A percentile compares a stretch with the other conserved stretches of the same genome.
Conservation (phyloP, 2,888 invertebrate species). For the Hedychridium roseum region DNA sequence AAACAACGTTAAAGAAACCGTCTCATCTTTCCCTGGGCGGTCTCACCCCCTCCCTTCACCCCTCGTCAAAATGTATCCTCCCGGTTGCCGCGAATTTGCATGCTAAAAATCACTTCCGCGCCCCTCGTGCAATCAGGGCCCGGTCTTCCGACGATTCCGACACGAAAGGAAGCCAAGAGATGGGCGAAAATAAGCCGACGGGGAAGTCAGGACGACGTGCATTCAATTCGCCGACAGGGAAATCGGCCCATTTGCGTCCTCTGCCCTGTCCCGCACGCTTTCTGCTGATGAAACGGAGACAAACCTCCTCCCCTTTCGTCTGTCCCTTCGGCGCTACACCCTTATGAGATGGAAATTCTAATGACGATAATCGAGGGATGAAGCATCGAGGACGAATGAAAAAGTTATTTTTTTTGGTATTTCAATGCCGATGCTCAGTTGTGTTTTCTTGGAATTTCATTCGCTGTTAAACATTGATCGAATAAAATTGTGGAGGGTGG, state of each 20-base stretch:
- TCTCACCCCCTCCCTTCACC: conserved; percentile 8
- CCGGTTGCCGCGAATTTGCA: conserved; percentile 31
- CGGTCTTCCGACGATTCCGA: conserved; percentile 5
- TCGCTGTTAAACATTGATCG: no score
- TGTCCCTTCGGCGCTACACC: no score
- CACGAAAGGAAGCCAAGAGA: conserved; percentile 16
- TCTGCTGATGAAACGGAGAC: conserved; percentile 31
- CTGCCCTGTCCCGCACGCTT: conserved; percentile 31
- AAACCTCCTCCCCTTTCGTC: conserved; percentile 8
- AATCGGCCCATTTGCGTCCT: conserved; percentile 33
- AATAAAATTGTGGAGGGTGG: no score
- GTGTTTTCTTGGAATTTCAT: no score
- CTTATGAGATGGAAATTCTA: conserved; percentile 19
- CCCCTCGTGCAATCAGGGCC: conserved; percentile 29
- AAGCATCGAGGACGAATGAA: no score
- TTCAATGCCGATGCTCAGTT: no score
- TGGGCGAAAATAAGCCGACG: conserved; percentile 17
- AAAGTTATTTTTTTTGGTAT: no score
- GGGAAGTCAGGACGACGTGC: conserved; percentile 39
- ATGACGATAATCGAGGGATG: conserved; percentile 16
- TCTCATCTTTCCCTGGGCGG: no score
- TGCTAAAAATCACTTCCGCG: conserved; percentile 42
- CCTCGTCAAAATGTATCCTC: conserved; percentile 12
- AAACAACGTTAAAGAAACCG: no score
- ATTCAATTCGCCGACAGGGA: conserved; percentile 30